These are phyloP conservation scores for fruit fly (Drosophila melanogaster) DNA, from an alignment of 1,140 invertebrate genomes.

Conservation along the genomic window DNA sequence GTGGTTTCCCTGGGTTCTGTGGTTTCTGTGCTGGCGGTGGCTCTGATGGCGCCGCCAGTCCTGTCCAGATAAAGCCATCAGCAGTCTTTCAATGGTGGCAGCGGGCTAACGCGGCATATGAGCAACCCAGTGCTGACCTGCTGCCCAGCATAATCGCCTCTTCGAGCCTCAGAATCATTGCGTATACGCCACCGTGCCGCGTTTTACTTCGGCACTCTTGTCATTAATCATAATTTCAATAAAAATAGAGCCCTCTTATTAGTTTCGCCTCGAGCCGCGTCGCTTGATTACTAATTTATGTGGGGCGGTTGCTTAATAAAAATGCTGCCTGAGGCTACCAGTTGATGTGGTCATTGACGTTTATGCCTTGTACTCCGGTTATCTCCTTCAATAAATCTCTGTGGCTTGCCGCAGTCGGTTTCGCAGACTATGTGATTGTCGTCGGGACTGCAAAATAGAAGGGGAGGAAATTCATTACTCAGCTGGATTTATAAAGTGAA, in stretches of 20 bases:
- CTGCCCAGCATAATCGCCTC: slow-evolving; percentile 39
- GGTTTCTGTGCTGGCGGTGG: slow-evolving; percentile 31
- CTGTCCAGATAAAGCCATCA: slow-evolving; percentile 65
- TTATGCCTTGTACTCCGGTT: slow-evolving; percentile 41
- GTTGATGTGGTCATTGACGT: slow-evolving; percentile 52
- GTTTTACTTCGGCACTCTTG: slow-evolving; percentile 22
- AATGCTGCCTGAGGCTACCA: slow-evolving; percentile 52
- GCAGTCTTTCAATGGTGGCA: slow-evolving; percentile 36
- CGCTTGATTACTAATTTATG: slow-evolving; percentile 76
- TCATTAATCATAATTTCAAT: slow-evolving; percentile 83
- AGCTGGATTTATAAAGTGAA: slow-evolving; percentile 42
- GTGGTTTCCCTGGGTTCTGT: slow-evolving; percentile 40
- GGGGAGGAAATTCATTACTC: slow-evolving; percentile 36
- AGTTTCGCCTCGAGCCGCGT: slow-evolving; percentile 47
- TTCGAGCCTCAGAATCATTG: slow-evolving; percentile 25
- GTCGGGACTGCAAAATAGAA: slow-evolving; percentile 15
- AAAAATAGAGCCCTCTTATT: slow-evolving; percentile 79
- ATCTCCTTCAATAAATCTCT: slow-evolving; percentile 40
- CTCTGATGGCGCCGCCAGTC: slow-evolving; percentile 59
- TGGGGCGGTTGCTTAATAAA: slow-evolving; percentile 71
- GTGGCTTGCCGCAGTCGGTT: background rate
- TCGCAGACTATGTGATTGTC: slow-evolving; percentile 31
- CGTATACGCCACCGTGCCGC: slow-evolving; percentile 20
- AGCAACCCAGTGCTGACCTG: slow-evolving; percentile 37
- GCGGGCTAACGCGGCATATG: slow-evolving; percentile 41